Evolutionary conservation across 2,888 invertebrate species (phyloP).

Genomic region (Thymelicus lineola): DNA sequence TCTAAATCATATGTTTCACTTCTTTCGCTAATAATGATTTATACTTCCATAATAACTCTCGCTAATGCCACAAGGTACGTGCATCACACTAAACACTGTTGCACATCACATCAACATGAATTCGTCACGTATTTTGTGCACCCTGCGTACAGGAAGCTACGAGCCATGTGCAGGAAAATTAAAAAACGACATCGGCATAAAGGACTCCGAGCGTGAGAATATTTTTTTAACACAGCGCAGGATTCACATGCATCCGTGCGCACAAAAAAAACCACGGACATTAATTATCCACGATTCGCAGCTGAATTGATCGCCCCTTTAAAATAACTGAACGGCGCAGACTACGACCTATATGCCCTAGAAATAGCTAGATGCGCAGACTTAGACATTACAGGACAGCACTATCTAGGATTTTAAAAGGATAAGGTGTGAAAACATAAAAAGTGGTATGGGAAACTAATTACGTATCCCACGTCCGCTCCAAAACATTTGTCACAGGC

Average conservation of each 20-base stretch:
- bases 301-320: slow-evolving; percentile 63
- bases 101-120: slow-evolving; percentile 40
- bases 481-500: slow-evolving; percentile 47
- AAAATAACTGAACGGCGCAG: slow-evolving; percentile 50
- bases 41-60: slow-evolving; percentile 16
- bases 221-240: slow-evolving; percentile 60
- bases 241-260: slow-evolving; percentile 65
- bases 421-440: slow-evolving; percentile 67
- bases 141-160: slow-evolving; percentile 62
- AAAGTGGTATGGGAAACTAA: slow-evolving; percentile 71
- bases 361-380: slow-evolving; percentile 63
- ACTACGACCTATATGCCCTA: slow-evolving; percentile 54
- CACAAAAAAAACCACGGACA: slow-evolving; percentile 58
- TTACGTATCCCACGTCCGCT: slow-evolving; percentile 68
- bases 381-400: slow-evolving; percentile 59
- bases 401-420: slow-evolving; percentile 64
- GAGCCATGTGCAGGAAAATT: slow-evolving; percentile 57
- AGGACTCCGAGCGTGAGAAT: slow-evolving; percentile 70
- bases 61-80: slow-evolving; percentile 16
- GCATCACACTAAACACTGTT: slow-evolving; percentile 26
- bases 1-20: slow-evolving; percentile 56
- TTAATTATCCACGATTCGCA: slow-evolving; percentile 54
- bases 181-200: slow-evolving; percentile 57
- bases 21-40: slow-evolving; percentile 21
- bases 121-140: slow-evolving; percentile 49